Evolutionary conservation across 2,888 invertebrate species (phyloP).

Genomic region (Yponomeuta plumbellus): DNA sequence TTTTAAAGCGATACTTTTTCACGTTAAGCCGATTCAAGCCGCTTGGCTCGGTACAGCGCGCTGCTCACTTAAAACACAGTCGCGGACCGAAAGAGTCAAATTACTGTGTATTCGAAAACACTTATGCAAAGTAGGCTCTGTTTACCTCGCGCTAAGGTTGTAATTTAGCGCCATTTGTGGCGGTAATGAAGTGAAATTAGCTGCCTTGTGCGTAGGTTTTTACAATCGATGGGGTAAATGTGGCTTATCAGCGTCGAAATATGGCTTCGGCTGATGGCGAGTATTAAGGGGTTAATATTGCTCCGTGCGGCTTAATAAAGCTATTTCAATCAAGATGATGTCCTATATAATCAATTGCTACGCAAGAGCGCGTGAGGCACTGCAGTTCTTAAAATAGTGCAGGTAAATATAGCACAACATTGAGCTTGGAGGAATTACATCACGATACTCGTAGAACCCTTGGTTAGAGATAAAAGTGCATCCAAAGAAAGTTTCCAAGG

Average conservation of each 20-base stretch:
- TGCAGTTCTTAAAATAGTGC: too few species aligned
- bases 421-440: too few species aligned
- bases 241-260: not conserved
- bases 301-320: not conserved
- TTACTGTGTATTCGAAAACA: not conserved
- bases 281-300: not conserved
- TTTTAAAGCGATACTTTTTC: conserved; percentile 16
- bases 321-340: not conserved
- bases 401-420: too few species aligned
- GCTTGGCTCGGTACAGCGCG: conserved; percentile 2
- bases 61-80: not conserved
- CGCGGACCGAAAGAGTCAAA: not conserved
- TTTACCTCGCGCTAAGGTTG: not conserved
- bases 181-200: not conserved
- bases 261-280: not conserved
- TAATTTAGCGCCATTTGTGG: not conserved
- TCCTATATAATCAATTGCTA: not conserved
- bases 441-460: too few species aligned
- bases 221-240: not conserved
- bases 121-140: not conserved
- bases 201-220: not conserved
- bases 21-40: conserved; percentile 3
- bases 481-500: too few species aligned
- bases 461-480: too few species aligned
- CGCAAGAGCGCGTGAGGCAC: too few species aligned